A percentile compares a stretch with the other conserved stretches of the same genome.
These are phyloP conservation scores for Ptychoptera albimana DNA, from an alignment of 2,888 invertebrate genomes.

Conservation along the genomic window DNA sequence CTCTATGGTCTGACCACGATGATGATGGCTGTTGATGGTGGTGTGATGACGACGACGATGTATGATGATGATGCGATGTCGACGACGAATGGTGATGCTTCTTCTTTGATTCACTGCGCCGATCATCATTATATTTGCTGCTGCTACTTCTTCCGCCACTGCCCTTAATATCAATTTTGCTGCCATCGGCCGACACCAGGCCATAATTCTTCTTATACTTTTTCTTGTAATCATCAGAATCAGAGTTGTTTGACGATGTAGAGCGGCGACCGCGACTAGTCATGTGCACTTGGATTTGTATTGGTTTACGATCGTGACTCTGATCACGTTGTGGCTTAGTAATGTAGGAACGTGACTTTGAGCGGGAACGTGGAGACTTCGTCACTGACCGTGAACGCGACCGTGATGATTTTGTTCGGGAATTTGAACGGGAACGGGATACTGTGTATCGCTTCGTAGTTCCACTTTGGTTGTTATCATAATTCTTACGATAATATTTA, in stretches of 20 bases:
- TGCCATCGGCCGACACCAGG: slow-evolving; percentile 27
- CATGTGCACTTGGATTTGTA: background rate
- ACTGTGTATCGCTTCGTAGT: background rate
- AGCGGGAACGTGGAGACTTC: background rate
- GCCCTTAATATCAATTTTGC: slow-evolving; percentile 14
- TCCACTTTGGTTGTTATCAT: too few relatives aligned
- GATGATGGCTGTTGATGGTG: slow-evolving; percentile 1
- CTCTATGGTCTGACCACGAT: too few relatives aligned
- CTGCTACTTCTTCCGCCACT: slow-evolving; percentile 13
- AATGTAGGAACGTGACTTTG: background rate
- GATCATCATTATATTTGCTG: slow-evolving; percentile 8
- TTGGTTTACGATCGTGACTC: background rate
- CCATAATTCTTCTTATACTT: slow-evolving; percentile 22
- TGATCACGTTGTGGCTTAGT: background rate
- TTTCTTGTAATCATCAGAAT: slow-evolving; percentile 2
- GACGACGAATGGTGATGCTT: slow-evolving; percentile 6
- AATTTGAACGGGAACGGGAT: background rate
- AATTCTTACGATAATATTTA: too few relatives aligned
- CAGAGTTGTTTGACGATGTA: background rate
- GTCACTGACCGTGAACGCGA: background rate
- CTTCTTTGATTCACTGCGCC: slow-evolving; percentile 10
- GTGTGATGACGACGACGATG: background rate
- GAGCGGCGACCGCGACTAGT: background rate
- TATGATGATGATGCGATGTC: slow-evolving; percentile 3
- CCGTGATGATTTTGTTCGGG: background rate